A percentile compares a stretch with the other conserved stretches of the same genome.
These are phyloP conservation scores for Catocala fraxini DNA, from an alignment of 2,888 invertebrate genomes.

Conservation along the genomic window DNA sequence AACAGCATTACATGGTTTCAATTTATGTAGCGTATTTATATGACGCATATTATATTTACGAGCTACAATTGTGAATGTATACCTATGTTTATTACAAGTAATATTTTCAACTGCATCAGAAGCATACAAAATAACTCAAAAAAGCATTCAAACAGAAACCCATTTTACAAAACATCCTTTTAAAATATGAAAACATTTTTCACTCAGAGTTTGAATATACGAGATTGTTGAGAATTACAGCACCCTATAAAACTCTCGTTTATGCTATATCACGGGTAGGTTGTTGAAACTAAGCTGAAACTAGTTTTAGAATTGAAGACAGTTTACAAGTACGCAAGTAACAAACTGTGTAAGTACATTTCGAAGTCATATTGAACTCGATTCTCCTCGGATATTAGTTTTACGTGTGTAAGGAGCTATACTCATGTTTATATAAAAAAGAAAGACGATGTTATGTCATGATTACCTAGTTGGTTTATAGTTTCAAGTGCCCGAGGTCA, in stretches of 20 bases:
- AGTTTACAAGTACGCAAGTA: conserved; percentile 57
- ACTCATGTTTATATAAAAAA: too few species aligned
- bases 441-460: too few species aligned
- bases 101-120: too few species aligned
- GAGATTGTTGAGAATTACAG: conserved; percentile 22
- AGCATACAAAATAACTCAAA: too few species aligned
- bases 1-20: too few species aligned
- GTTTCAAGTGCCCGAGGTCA: too few species aligned
- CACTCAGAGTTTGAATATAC: conserved; percentile 14
- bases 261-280: conserved; percentile 34
- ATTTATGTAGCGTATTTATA: too few species aligned
- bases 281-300: conserved; percentile 50
- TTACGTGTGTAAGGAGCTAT: conserved; percentile 41
- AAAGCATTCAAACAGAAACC: conserved; percentile 4
- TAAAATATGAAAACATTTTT: conserved; percentile 23
- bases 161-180: conserved; percentile 13
- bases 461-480: too few species aligned
- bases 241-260: conserved; percentile 41
- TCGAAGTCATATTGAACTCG: conserved; percentile 63
- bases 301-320: conserved; percentile 60
- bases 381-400: conserved; percentile 50
- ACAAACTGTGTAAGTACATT: conserved; percentile 59
- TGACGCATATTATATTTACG: too few species aligned
- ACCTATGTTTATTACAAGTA: too few species aligned
- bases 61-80: too few species aligned